Evolutionary conservation across 1,140 invertebrate species (phyloP).

Genomic region (Drosophila aff.): DNA sequence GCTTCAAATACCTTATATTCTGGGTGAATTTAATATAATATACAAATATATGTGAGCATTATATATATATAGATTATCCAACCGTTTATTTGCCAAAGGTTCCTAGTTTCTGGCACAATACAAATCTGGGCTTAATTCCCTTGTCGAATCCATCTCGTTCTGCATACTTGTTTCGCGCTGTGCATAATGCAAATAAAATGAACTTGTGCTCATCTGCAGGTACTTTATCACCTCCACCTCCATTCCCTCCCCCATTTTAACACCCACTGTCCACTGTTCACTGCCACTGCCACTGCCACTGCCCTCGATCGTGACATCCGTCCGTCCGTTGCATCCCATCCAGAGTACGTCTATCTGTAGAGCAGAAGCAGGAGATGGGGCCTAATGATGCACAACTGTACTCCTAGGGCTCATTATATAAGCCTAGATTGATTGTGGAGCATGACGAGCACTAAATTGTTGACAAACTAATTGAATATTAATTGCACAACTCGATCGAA

Average conservation of each 20-base stretch:
- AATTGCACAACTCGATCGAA: not conserved
- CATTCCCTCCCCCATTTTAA: not conserved
- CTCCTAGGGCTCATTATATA: constrained; percentile 11
- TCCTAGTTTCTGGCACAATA: not conserved
- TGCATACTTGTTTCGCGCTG: constrained; percentile 1
- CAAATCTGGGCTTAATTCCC: not conserved
- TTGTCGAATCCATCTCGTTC: not conserved
- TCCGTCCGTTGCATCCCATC: not conserved
- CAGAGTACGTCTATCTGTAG: not conserved
- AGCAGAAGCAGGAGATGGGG: not conserved
- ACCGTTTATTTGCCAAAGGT: not conserved
- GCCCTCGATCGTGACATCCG: not conserved
- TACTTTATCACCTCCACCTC: not conserved
- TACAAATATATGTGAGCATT: not conserved
- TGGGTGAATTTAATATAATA: not conserved
- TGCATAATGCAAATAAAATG: constrained; percentile 11
- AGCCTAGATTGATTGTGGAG: constrained; percentile 10
- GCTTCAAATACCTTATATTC: not conserved
- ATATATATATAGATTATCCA: not conserved
- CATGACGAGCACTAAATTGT: constrained; percentile 15
- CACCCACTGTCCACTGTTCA: not conserved
- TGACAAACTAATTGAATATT: constrained; percentile 24
- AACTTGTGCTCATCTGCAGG: constrained; percentile 30
- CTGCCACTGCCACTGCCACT: not conserved
- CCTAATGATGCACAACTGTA: constrained; percentile 16